phyloP scores from a whole-genome alignment of 2,797 vertebrate species.

The Podargus strigoides region DNA sequence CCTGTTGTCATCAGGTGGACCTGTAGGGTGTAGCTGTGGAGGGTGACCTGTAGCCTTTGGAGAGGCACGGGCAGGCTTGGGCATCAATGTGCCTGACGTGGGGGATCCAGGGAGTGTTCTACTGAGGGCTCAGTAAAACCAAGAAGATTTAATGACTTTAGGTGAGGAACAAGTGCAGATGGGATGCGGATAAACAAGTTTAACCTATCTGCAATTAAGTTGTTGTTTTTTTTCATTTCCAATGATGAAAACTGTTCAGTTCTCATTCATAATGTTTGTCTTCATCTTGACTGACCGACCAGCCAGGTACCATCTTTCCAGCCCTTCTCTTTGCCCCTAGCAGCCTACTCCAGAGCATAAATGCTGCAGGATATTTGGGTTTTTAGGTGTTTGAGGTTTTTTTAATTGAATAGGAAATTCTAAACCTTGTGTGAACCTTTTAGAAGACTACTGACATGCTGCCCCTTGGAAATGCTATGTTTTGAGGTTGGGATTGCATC shows the following conservation, averaged over 20 bases:
- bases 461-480: background rate
- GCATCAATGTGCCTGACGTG: fast-evolving
- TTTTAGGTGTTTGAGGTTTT: background rate
- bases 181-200: background rate
- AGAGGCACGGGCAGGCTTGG: fast-evolving
- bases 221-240: background rate
- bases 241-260: background rate
- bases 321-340: background rate
- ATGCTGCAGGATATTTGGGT: background rate
- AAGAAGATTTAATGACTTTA: background rate
- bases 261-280: background rate
- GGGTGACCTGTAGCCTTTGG: fast-evolving
- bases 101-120: background rate
- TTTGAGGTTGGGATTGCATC: background rate
- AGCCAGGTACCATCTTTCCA: background rate
- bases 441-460: background rate
- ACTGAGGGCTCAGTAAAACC: background rate
- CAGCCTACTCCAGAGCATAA: background rate
- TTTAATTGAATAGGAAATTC: background rate
- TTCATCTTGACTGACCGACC: background rate
- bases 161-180: background rate
- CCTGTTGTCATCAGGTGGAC: background rate
- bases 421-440: background rate
- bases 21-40: background rate
- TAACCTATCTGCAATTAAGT: background rate